These are phyloP conservation scores for Nephrotoma flavescens DNA, from an alignment of 2,888 invertebrate genomes.

Conservation along the genomic window DNA sequence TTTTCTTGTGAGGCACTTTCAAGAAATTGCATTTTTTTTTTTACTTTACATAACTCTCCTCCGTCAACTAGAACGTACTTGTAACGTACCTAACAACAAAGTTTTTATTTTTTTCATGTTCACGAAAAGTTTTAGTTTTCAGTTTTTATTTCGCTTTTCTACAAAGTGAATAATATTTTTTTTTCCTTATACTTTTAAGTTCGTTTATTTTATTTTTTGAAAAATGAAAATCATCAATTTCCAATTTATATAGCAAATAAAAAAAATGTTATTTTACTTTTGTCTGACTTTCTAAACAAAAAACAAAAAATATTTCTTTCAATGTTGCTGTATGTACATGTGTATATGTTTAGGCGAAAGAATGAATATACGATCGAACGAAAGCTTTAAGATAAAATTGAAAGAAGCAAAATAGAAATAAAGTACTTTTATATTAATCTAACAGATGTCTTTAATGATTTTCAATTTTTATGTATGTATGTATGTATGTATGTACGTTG, in stretches of 20 bases:
- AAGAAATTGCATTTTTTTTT: not conserved
- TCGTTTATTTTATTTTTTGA: not conserved
- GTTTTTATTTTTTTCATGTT: not conserved
- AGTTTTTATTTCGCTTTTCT: not conserved
- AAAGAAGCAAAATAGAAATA: not conserved
- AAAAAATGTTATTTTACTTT: not conserved
- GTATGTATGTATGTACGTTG: not conserved
- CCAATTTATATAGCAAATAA: not conserved
- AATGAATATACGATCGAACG: not conserved
- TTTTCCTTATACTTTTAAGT: not conserved
- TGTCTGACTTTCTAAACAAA: not conserved
- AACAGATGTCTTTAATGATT: not conserved
- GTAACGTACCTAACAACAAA: not conserved
- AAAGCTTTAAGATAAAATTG: not conserved
- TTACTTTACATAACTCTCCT: not conserved
- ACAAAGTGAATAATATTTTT: not conserved
- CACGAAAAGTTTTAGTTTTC: not conserved
- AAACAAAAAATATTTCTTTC: not conserved
- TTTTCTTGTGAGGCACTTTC: not conserved
- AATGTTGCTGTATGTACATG: not conserved
- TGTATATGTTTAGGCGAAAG: not conserved
- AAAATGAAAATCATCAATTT: not conserved
- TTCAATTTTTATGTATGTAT: not conserved
- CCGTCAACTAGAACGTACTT: not conserved
- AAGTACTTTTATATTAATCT: not conserved